Evolutionary conservation across 2,888 invertebrate genomes (phyloP), one percentile per base, ranked within the genome.

Genomic region (Teleogryllus oceanicus): DNA sequence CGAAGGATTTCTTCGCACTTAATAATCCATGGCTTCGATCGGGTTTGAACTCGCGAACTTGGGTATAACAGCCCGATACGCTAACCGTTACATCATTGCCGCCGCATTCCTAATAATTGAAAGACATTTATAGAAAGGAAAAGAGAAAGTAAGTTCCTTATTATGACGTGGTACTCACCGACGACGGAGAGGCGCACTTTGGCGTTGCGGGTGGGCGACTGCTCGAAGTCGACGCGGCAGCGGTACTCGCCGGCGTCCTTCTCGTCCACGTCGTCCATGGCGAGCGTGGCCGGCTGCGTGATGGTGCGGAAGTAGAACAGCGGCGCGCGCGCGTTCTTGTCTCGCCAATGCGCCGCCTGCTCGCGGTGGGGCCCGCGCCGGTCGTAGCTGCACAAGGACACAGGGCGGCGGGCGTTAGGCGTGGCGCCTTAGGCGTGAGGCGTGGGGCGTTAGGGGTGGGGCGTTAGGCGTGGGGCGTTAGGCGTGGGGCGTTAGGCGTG

Each of bases 281-380:
- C 80, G 20, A 82, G 80, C 1, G 81, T 81, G 11, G 82, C 81
- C 10, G 82, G 82, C 74, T 81, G 80, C 11, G 81, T 82, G 51
- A 81, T 81, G 49, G 82, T 81, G 79, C 82, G 80, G 80, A 82
- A 82, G 78, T 81, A 82, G n/a, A 79, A 80, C 16, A 81, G 75
- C n/a, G 81, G 81, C 21, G 77, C 81, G 75, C 81, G 78, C 24
- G 81, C 74, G 18, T 81, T 81, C 78, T 80, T 80, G 76, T 82
- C 81, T 18, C 81, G 81, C 82, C 82, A 82, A 76, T 82, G 82
- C 11, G 81, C 80, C 50, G 81, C 81, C n/a, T 75, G 78, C 74
- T 82, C 82, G 16, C 81, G 77, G 78, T 82, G 80, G 50, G 77
- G 80, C 2, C 81, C 81, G 21, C 82, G 80, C 18, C 80, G 79